Evolutionary conservation across 2,113 vertebrate species (phyloP), one percentile per base, ranked within the genome.

Genomic region (Psilopsiagon aymara): DNA sequence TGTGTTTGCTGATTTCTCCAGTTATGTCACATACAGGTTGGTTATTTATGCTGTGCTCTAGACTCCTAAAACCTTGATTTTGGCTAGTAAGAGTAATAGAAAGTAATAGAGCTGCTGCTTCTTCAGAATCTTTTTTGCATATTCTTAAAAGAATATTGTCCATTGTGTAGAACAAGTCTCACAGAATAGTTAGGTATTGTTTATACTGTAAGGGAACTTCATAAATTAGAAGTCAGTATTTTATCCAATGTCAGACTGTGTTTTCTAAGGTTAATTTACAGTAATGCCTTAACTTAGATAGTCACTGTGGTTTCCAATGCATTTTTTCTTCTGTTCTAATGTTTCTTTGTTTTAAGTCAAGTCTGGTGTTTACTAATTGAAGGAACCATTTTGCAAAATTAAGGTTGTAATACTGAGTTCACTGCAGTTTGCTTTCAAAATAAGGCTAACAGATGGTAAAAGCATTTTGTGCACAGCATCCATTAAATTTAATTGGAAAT

Each of bases 401-500:
- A 60, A 88, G 15, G 73, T 62, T 81, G 47, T 60, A 71, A 47
- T 81, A 37, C 9, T 81, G 76, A 86, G 47, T 86, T 91, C 76
- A 49, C 57, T 82, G 69, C 80, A 84, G 73, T 66, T 86, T 69
- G 70, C 23, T 93, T 93, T 95, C 86, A 71, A 81, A 86, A 52
- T 37, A n/a, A 83, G 66, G 52, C n/a, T 0, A 3, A 75, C 90
- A 93, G 90, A 88, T 92, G 92, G 88, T 28, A 66, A 84, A 88
- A 82, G 81, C 51, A 62, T 96, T 89, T 91, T 94, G 66, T 81
- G 39, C 66, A 57, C 80, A 89, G 44, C 37, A 92, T 81, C 88
- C 62, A 69, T 94, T 88, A 76, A 52, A 70, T 94, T 80, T 88
- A 95, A 84, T 51, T 92, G 77, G 69, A 94, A 88, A 68, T 33